Percentiles rank a stretch among this genome's conserved stretches.
phyloP scores from a whole-genome alignment of 2,888 invertebrate genomes.

The Trichogramma evanescens region DNA sequence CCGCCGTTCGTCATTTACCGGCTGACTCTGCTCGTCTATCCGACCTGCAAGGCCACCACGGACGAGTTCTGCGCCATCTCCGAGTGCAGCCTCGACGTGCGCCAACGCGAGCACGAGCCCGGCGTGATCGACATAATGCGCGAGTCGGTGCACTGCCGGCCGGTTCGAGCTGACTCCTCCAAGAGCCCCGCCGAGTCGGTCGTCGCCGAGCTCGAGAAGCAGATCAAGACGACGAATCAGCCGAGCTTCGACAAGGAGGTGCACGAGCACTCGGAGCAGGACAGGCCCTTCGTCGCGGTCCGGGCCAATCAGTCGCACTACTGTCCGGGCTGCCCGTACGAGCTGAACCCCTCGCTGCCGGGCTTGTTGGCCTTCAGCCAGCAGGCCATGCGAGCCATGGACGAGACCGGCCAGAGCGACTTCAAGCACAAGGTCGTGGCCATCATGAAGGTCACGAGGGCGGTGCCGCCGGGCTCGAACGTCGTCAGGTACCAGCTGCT shows the following conservation, averaged over 20 bases:
- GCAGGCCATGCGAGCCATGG: slow-evolving; percentile 34
- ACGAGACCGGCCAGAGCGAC: slow-evolving; percentile 32
- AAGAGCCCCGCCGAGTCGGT: slow-evolving; percentile 26
- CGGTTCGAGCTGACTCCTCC: slow-evolving; percentile 22
- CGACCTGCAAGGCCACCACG: slow-evolving; percentile 29
- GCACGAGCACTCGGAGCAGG: slow-evolving; percentile 13
- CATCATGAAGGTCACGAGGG: slow-evolving; percentile 35
- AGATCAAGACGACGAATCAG: slow-evolving; percentile 11
- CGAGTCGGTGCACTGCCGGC: slow-evolving; percentile 37
- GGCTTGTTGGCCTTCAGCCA: slow-evolving; percentile 36
- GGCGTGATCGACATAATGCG: slow-evolving; percentile 30
- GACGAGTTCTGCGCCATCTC: slow-evolving; percentile 34
- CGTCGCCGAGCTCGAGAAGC: slow-evolving; percentile 31
- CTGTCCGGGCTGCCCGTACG: slow-evolving; percentile 43
- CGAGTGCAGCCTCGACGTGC: slow-evolving; percentile 36
- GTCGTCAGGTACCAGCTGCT: slow-evolving; percentile 38
- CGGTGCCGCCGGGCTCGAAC: slow-evolving; percentile 36
- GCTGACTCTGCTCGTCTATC: slow-evolving; percentile 36
- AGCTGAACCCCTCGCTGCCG: slow-evolving; percentile 40
- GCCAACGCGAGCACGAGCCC: slow-evolving; percentile 30
- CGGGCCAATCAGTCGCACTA: slow-evolving; percentile 33
- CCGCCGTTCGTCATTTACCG: slow-evolving; percentile 33
- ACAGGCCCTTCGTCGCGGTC: slow-evolving; percentile 39
- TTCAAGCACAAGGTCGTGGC: slow-evolving; percentile 38
- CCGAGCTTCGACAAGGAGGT: background rate